A percentile compares a stretch with the other conserved stretches of the same genome.
These are phyloP conservation scores for Fulmarus glacialis DNA, from an alignment of 2,113 vertebrate genomes.

Conservation along the genomic window DNA sequence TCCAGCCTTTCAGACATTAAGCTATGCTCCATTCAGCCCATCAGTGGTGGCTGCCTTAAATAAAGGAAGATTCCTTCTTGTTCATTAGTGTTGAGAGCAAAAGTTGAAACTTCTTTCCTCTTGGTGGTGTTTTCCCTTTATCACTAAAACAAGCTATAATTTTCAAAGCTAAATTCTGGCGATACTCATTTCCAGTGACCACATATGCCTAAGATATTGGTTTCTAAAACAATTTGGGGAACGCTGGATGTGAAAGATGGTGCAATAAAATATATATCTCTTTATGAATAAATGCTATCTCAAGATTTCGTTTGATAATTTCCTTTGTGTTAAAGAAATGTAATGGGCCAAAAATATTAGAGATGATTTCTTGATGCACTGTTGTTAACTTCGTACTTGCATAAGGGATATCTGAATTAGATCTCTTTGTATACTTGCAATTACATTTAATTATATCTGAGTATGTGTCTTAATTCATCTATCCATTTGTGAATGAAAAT, in stretches of 20 bases:
- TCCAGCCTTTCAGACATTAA: background rate
- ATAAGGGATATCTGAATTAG: background rate
- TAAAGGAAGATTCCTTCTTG: background rate
- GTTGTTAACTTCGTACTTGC: background rate
- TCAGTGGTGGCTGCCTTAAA: background rate
- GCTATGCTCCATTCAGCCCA: background rate
- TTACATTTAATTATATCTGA: constrained; percentile 49
- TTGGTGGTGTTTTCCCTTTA: background rate
- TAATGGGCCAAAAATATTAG: background rate
- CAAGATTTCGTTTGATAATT: constrained; percentile 34
- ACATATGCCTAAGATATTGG: background rate
- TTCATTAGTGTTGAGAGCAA: background rate
- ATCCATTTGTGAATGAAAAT: constrained; percentile 47
- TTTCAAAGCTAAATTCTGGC: background rate
- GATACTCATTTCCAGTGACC: background rate
- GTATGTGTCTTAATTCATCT: constrained; percentile 43
- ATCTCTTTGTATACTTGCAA: background rate
- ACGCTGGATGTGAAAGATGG: constrained; percentile 33
- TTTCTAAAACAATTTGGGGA: constrained; percentile 53
- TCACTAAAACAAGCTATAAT: background rate
- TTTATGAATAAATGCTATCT: constrained; percentile 57
- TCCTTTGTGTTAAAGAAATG: constrained; percentile 10
- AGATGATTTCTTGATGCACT: background rate
- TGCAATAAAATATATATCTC: constrained; percentile 52
- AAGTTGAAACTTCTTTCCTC: background rate